Percentiles rank a stretch among this genome's conserved stretches.
These are phyloP conservation scores for Nomada goodeniana DNA, from an alignment of 2,888 invertebrate genomes.

Conservation along the genomic window DNA sequence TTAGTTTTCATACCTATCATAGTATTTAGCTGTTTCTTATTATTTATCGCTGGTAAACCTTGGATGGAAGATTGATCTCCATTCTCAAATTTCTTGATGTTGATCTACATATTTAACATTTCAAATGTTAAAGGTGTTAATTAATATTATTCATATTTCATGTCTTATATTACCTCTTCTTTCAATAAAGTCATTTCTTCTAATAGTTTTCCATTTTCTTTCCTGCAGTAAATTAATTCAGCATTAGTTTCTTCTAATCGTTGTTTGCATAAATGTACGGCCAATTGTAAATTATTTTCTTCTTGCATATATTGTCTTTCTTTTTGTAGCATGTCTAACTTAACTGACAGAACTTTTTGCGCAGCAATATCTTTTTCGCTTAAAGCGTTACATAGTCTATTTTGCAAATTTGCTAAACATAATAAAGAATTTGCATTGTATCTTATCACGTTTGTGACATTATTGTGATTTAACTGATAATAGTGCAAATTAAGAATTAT, in stretches of 20 bases:
- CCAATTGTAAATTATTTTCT: constrained; percentile 90
- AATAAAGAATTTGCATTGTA: constrained; percentile 9
- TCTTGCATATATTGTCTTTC: constrained; percentile 92
- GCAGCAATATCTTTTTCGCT: constrained; percentile 92
- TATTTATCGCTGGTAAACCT: constrained; percentile 45
- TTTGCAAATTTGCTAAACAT: constrained; percentile 88
- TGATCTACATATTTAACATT: too few relatives aligned
- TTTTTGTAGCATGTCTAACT: constrained; percentile 87
- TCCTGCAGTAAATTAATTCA: constrained; percentile 91
- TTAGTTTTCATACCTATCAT: constrained; percentile 93
- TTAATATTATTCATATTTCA: too few relatives aligned
- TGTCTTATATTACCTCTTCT: constrained; percentile 88
- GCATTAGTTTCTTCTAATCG: constrained; percentile 92
- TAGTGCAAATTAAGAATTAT: too few relatives aligned
- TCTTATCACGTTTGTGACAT: background rate
- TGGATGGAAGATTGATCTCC: too few relatives aligned
- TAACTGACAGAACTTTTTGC: constrained; percentile 91
- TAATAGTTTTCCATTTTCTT: constrained; percentile 91
- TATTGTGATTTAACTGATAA: background rate
- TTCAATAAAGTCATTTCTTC: constrained; percentile 92
- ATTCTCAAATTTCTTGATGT: too few relatives aligned
- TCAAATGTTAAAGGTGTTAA: too few relatives aligned
- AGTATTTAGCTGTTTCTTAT: constrained; percentile 89
- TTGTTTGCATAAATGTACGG: constrained; percentile 87
- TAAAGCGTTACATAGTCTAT: constrained; percentile 90